Conservation (phyloP, 2,888 invertebrate species). For the Crepidodera aurea region DNA sequence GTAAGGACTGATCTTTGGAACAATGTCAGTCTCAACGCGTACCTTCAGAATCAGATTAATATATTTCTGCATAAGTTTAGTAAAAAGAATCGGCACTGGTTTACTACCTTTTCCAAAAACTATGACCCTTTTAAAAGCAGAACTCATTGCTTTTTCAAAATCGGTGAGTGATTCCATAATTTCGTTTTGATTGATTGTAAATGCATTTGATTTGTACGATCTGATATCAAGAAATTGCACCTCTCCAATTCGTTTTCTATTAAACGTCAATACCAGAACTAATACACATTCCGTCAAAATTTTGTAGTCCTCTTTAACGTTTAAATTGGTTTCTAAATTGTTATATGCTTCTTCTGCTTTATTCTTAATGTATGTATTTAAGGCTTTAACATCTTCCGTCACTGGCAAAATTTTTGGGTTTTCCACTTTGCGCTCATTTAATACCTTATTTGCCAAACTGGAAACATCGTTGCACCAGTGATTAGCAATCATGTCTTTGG, state of each 20-base stretch:
- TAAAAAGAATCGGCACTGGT: constrained; percentile 38
- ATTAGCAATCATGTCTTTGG: too few relatives aligned
- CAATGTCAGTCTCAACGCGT: constrained; percentile 29
- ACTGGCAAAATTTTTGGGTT: too few relatives aligned
- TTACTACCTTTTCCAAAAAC: constrained; percentile 37
- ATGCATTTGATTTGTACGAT: constrained; percentile 14
- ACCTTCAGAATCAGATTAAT: constrained; percentile 10
- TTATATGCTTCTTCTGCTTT: too few relatives aligned
- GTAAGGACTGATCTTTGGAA: constrained; percentile 37
- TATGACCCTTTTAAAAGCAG: constrained; percentile 32
- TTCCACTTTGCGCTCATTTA: too few relatives aligned
- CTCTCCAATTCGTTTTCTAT: constrained; percentile 23
- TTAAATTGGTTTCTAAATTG: too few relatives aligned
- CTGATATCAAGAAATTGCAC: constrained; percentile 23
- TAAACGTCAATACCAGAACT: constrained; percentile 27
- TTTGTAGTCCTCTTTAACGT: neutral
- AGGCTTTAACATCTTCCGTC: too few relatives aligned
- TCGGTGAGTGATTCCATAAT: constrained; percentile 25
- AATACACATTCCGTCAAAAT: constrained; percentile 28
- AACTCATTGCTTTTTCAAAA: constrained; percentile 30
- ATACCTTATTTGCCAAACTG: neutral
- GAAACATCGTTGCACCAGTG: too few relatives aligned
- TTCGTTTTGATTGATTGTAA: constrained; percentile 28
- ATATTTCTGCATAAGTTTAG: constrained; percentile 21
- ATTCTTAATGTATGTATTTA: too few relatives aligned